These are phyloP conservation scores for Schizaphis graminum DNA, from an alignment of 2,888 invertebrate genomes.

Conservation along the genomic window DNA sequence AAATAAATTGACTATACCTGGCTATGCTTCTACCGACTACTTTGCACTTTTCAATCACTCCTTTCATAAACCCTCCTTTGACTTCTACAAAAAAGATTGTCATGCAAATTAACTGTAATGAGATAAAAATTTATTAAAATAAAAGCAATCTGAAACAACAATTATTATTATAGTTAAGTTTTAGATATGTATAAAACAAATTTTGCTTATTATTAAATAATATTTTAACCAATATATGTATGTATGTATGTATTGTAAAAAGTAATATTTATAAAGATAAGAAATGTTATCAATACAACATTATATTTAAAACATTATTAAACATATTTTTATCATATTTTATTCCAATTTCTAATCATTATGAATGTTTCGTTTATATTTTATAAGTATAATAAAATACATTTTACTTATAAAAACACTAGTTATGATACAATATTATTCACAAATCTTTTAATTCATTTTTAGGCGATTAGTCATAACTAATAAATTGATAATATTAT, in stretches of 20 bases:
- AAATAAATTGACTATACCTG: neutral
- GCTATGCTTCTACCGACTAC: neutral
- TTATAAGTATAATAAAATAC: too few species aligned
- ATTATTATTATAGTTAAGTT: neutral
- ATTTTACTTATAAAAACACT: too few species aligned
- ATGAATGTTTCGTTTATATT: neutral
- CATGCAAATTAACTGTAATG: conserved; percentile 18
- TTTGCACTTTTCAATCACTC: fast-evolving
- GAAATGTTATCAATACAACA: neutral
- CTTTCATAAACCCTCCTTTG: neutral
- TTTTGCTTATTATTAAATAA: neutral
- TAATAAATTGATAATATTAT: too few species aligned
- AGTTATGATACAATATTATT: too few species aligned
- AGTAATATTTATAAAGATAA: neutral
- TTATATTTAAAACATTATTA: neutral
- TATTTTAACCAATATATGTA: neutral
- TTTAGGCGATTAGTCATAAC: too few species aligned
- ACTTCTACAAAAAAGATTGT: neutral
- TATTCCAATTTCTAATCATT: neutral
- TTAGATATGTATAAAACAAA: neutral
- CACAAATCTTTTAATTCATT: too few species aligned
- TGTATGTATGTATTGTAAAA: too few species aligned
- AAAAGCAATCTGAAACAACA: neutral
- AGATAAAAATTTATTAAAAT: neutral
- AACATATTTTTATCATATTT: neutral